Base-by-base conservation (phyloP, 2,797 vertebrate genomes). In the Uromys caudimaculatus region DNA sequence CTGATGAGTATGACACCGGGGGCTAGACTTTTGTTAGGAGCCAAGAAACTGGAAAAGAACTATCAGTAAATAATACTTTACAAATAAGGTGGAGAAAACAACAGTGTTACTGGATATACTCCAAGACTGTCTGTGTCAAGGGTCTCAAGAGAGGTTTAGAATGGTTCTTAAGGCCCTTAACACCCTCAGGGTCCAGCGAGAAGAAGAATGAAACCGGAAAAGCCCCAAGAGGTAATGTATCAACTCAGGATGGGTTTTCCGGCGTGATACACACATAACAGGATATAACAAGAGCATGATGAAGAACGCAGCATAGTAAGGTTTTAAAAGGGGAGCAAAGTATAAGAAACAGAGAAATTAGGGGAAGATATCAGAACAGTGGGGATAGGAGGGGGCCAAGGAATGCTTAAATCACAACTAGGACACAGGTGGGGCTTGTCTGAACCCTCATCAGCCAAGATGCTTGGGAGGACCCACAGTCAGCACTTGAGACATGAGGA, bases 11-110 rank as follows among this genome's bases (percentile, higher is more conserved):
- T 24, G 47, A 47, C 24, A 69, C 54, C 88, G 3, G 0, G 41
- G 38, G 62, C 24, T 67, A 88, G n/a, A 85, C 29, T 50, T 62
- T 89, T 4, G 6, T 23, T 86, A 12, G 16, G 84, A 92, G 93
- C 47, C 19, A 87, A 19, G 88, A 79, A 97, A 71, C 71, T 12
- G 10, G 89, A 84, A 81, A 91, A 90, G 17, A 54, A 41, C 32
- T 19, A 35, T 89, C 1, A 90, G 47, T 71, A 93, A 89, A 73
- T 67, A 88, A 73, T 73, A 82, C 47, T 4, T 44, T 12, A 75
- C 3, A 96, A 44, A 62, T 23, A 92, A 82, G 17, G 16, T 41
- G 81, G 29, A 89, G 93, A 89, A 62, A 32, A 67, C 44, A 16
- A 62, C 5, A 76, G 35, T 10, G 2, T 50, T 83, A 83, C 14